phyloP scores from a whole-genome alignment of 1,140 invertebrate species.

The Danaus melanippus region DNA sequence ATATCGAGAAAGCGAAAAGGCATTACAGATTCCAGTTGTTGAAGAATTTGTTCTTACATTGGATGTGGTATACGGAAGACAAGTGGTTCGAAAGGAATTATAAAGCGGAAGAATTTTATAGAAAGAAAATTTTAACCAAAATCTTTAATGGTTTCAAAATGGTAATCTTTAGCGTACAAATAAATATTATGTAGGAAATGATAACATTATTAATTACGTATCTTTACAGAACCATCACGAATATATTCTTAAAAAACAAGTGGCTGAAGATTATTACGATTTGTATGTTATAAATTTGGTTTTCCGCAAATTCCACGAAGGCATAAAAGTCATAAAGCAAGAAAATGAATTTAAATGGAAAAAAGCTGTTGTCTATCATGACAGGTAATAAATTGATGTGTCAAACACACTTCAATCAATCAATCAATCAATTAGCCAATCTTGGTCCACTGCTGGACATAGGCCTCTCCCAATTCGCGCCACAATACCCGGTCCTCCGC shows the following conservation, averaged over 20 bases:
- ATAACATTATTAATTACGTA: conserved; percentile 5
- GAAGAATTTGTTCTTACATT: conserved; percentile 66
- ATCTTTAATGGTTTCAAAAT: conserved; percentile 52
- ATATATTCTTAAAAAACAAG: conserved; percentile 70
- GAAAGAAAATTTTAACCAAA: conserved; percentile 54
- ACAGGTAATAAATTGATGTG: conserved; percentile 50
- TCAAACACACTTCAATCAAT: neutral
- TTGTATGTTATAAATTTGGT: conserved; percentile 68
- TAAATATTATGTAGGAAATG: conserved; percentile 4
- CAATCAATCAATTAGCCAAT: too few relatives aligned
- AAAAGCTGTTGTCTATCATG: conserved; percentile 71
- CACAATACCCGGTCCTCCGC: too few relatives aligned
- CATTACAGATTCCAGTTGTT: conserved; percentile 63
- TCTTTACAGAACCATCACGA: conserved; percentile 55
- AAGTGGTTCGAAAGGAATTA: conserved; percentile 62
- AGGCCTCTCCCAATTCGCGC: too few relatives aligned
- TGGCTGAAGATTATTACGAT: conserved; percentile 76
- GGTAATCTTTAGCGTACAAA: conserved; percentile 31
- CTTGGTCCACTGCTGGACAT: too few relatives aligned
- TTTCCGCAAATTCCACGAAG: conserved; percentile 70
- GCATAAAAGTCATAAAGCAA: conserved; percentile 53
- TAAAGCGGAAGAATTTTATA: conserved; percentile 64
- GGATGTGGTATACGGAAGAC: conserved; percentile 68
- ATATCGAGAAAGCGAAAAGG: conserved; percentile 62
- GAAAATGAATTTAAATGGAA: conserved; percentile 64